Base-by-base conservation (phyloP, 2,888 invertebrate genomes). In the Suillia variegata region DNA sequence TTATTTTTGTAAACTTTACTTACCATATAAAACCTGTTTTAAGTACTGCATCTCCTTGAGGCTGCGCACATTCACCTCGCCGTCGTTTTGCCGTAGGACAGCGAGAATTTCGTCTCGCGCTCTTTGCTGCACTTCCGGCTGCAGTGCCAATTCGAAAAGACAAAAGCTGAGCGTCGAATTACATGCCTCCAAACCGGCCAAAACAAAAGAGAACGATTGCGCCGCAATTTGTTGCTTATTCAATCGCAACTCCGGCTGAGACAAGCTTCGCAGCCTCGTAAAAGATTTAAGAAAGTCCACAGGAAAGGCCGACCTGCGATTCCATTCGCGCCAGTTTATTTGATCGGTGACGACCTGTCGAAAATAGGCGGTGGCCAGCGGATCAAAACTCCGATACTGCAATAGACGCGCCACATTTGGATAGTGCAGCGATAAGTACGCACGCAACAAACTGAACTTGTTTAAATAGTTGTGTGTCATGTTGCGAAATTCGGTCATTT, bases 141-240 rank as follows among this genome's bases (percentile, higher is more conserved):
- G 73, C 17, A 75, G 50, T 0, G 80, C 77, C 52, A 81, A 57
- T 58, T 81, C 82, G 38, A 76, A 79, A 0, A 81, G 65, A 3
- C 75, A 74, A 61, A 86, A 87, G 61, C 85, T 84, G 2, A 88
- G 83, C 0, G 87, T 85, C 0, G 87, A 84, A 0, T 88, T 87
- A 0, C 87, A 86, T 0, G 89, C 87, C 72, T 87, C 87, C 64
- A 88, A 86, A 0, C 89, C 89, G 13, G 87, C 79, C 22, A 78
- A 45, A 12, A 80, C 68, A 52, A 80, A 81, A 2, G 74, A 69
- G 62, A 80, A 82, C 0, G 76, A 71, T 38, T 82, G 80, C 0
- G 81, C 81, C 0, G 78, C 73, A n/a, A 82, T 73, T 60, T 80
- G 70, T 18, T 62, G 42, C 47, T 77, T 73, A 2, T 65, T 62